phyloP scores from a whole-genome alignment of 1,140 invertebrate genomes.

The Chironomus tepperi region DNA sequence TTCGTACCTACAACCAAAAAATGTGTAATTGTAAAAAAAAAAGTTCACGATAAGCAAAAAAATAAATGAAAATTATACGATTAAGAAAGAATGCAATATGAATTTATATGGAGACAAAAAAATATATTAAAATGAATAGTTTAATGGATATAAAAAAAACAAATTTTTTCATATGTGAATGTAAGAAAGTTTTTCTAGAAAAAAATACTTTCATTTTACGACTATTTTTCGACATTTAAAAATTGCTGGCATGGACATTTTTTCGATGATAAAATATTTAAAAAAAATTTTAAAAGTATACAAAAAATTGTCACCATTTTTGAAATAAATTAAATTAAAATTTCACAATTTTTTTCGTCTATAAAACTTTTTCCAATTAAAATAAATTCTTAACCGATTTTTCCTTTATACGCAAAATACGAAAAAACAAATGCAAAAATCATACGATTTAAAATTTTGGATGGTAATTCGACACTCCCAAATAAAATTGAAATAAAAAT shows the following conservation, averaged over 20 bases:
- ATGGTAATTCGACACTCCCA: too few relatives aligned
- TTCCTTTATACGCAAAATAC: neutral
- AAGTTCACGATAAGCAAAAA: neutral
- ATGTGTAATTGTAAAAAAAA: neutral
- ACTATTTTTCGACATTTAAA: neutral
- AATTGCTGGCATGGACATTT: neutral
- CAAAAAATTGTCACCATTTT: slow-evolving; percentile 22
- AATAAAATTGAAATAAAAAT: too few relatives aligned
- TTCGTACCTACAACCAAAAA: neutral
- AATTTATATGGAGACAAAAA: slow-evolving; percentile 18
- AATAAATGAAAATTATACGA: slow-evolving; percentile 3
- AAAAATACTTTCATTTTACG: neutral
- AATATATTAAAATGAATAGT: neutral
- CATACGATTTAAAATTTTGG: too few relatives aligned
- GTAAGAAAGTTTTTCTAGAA: too few relatives aligned
- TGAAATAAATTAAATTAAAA: neutral
- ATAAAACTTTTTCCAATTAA: neutral
- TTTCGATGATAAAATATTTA: neutral
- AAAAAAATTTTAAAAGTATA: neutral
- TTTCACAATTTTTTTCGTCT: too few relatives aligned
- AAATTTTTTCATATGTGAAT: neutral
- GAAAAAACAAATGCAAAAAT: too few relatives aligned
- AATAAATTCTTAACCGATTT: neutral
- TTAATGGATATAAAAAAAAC: slow-evolving; percentile 1
- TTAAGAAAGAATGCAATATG: slow-evolving; percentile 11